Conservation (phyloP, 2,797 vertebrate species). For the Poeciliopsis turneri region DNA sequence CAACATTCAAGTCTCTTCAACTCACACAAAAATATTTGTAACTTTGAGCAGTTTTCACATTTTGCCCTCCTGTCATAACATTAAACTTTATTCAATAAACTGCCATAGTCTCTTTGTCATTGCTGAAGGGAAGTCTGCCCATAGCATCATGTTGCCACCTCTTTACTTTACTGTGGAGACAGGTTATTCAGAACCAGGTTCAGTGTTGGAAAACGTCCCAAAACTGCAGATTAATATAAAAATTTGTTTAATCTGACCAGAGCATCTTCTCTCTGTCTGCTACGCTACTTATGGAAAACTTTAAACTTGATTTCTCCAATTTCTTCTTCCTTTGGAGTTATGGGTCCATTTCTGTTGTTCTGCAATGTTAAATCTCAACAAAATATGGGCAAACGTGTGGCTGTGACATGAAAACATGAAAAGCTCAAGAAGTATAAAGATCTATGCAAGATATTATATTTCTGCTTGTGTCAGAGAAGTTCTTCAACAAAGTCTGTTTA, state of each 20-base stretch:
- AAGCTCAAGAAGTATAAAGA: not conserved
- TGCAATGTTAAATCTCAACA: not conserved
- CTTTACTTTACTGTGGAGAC: not conserved
- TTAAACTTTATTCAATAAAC: not conserved
- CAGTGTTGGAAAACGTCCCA: too few relatives aligned
- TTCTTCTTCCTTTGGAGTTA: not conserved
- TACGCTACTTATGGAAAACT: not conserved
- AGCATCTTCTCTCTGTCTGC: not conserved
- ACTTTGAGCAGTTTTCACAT: not conserved
- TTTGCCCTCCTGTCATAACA: not conserved
- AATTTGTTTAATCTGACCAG: not conserved
- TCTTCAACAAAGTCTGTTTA: slow-evolving; percentile 47
- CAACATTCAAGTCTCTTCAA: not conserved
- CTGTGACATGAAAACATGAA: not conserved
- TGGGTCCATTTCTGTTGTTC: not conserved
- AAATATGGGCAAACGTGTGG: not conserved
- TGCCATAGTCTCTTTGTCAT: not conserved
- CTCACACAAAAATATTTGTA: not conserved
- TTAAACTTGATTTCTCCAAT: not conserved
- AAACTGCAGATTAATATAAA: not conserved
- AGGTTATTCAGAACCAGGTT: too few relatives aligned
- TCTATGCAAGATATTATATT: not conserved
- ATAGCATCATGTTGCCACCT: not conserved
- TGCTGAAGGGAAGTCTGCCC: not conserved
- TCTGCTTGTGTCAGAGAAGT: slow-evolving; percentile 38